These are phyloP conservation scores for Apogon talboti DNA, from an alignment of 2,797 vertebrate genomes.

Conservation along the genomic window DNA sequence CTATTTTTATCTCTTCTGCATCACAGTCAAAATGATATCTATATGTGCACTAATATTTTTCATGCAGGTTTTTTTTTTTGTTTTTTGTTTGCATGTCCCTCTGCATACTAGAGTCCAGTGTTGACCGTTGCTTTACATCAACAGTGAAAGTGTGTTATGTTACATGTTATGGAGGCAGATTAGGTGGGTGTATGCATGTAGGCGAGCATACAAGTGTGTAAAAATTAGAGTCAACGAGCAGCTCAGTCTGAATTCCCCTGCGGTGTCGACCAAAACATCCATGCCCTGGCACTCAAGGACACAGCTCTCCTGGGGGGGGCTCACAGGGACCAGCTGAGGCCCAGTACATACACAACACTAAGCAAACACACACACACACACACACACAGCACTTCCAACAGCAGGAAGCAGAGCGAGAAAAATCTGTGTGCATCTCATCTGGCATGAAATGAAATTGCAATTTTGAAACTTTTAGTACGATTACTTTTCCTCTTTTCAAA, in stretches of 20 bases:
- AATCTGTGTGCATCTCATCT: constrained; percentile 5
- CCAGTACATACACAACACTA: constrained; percentile 2
- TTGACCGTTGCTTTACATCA: constrained; percentile 6
- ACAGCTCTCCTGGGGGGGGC: constrained; percentile 64
- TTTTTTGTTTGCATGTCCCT: no score
- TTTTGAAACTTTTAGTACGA: neutral
- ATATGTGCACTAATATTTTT: neutral
- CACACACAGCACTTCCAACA: constrained; percentile 24
- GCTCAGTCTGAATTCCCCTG: constrained; percentile 45
- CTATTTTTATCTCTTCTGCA: neutral
- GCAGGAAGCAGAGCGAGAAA: constrained; percentile 14
- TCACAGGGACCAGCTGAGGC: constrained; percentile 71
- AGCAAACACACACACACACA: constrained; percentile 40
- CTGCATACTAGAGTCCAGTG: neutral
- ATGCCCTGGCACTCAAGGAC: constrained; percentile 62
- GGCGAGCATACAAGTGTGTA: constrained; percentile 1
- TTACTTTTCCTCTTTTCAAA: neutral
- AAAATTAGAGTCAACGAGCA: constrained; percentile 31
- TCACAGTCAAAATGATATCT: neutral
- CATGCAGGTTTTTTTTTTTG: no score
- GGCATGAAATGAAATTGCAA: neutral
- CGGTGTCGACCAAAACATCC: constrained; percentile 43
- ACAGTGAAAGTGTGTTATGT: neutral
- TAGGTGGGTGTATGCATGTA: neutral
- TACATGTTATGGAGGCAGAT: neutral